Percentiles rank a stretch among this genome's conserved stretches.
Evolutionary conservation across 2,888 invertebrate genomes (phyloP).

Genomic region (Apotomis betuletana): DNA sequence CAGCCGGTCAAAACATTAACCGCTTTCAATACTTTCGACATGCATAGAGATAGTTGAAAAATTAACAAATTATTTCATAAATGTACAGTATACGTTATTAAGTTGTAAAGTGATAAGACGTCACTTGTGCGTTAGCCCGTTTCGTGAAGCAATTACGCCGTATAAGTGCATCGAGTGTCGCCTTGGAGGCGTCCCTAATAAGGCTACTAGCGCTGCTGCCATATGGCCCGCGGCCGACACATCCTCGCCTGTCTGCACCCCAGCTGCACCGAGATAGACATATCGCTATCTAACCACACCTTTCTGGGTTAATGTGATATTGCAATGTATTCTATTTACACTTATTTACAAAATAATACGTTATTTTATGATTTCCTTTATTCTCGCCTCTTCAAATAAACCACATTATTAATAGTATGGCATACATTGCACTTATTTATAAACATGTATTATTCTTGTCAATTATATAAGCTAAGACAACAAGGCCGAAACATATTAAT

Average conservation of each 20-base stretch:
- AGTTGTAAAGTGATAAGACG: constrained; percentile 63
- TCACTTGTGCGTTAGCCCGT: constrained; percentile 60
- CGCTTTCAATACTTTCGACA: constrained; percentile 35
- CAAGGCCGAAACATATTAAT: constrained; percentile 47
- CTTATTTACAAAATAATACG: constrained; percentile 5
- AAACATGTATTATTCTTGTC: constrained; percentile 41
- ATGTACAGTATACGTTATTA: constrained; percentile 45
- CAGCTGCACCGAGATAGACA: constrained; percentile 59
- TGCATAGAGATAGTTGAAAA: background rate
- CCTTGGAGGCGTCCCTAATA: constrained; percentile 80
- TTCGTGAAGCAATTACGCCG: constrained; percentile 79
- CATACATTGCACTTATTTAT: constrained; percentile 10
- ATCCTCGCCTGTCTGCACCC: constrained; percentile 68
- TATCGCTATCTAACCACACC: constrained; percentile 55
- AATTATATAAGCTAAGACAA: constrained; percentile 42
- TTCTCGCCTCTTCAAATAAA: constrained; percentile 3
- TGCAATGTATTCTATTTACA: constrained; percentile 28
- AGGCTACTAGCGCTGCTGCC: constrained; percentile 72
- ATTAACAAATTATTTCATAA: background rate
- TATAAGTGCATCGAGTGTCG: constrained; percentile 83
- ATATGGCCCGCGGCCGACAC: constrained; percentile 77
- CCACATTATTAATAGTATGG: background rate
- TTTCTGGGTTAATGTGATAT: constrained; percentile 53
- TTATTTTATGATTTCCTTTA: constrained; percentile 5
- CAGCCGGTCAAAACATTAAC: constrained; percentile 51